Conservation (phyloP, 2,113 vertebrate genomes). For the Hippocampus zosterae region DNA sequence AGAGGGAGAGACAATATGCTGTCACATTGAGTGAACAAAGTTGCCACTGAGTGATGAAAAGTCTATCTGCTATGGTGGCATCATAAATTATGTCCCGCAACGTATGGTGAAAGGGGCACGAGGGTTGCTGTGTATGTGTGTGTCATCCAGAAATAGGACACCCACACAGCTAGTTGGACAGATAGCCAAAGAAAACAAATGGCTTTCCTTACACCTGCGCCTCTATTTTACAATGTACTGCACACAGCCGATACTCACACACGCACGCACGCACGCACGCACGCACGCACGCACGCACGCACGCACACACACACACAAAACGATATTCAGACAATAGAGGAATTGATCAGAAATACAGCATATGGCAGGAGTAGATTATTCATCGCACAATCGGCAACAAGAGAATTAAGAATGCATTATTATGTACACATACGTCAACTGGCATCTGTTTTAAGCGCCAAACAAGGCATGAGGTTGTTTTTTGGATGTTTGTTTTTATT, state of each 20-base stretch:
- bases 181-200: conserved; percentile 62
- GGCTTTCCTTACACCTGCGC: conserved; percentile 41
- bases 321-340: neutral
- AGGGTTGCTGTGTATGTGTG: conserved; percentile 53
- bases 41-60: conserved; percentile 72
- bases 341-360: neutral
- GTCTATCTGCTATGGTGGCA: conserved; percentile 65
- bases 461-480: neutral
- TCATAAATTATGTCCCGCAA: conserved; percentile 71
- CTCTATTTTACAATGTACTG: conserved; percentile 12
- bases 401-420: neutral
- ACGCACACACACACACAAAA: neutral
- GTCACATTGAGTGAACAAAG: conserved; percentile 49
- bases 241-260: neutral
- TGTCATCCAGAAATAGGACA: conserved; percentile 71
- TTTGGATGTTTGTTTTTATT: neutral
- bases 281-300: neutral
- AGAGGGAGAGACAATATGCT: conserved; percentile 27
- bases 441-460: neutral
- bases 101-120: conserved; percentile 55
- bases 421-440: neutral
- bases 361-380: neutral
- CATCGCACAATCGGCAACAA: neutral
- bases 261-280: neutral
- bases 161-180: conserved; percentile 62